A percentile compares a stretch with the other conserved stretches of the same genome.
Conservation (phyloP, 1,140 invertebrate species). For the Drosophila obscura region DNA sequence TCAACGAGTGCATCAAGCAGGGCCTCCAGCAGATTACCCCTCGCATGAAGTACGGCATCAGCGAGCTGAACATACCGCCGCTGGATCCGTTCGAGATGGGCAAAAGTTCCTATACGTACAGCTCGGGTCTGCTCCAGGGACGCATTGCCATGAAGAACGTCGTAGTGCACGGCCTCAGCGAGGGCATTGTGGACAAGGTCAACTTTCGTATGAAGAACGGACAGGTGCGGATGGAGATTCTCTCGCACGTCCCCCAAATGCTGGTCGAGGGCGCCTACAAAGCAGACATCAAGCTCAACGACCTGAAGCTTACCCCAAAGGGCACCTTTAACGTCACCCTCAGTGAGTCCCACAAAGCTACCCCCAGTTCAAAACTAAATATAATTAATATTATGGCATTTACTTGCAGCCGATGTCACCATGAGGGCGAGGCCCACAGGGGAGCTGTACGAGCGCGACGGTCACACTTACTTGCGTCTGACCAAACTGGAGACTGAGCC, state of each 20-base stretch:
- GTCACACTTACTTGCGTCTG: conserved; percentile 71
- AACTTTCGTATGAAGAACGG: conserved; percentile 64
- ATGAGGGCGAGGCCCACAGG: conserved; percentile 61
- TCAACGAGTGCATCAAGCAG: conserved; percentile 78
- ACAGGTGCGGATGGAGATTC: conserved; percentile 54
- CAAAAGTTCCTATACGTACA: conserved; percentile 64
- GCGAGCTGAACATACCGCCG: conserved; percentile 74
- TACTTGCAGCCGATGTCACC: conserved; percentile 60
- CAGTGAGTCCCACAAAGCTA: conserved; percentile 47
- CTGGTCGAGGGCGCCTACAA: conserved; percentile 74
- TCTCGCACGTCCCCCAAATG: conserved; percentile 61
- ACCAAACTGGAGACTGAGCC: conserved; percentile 72
- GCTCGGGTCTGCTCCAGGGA: conserved; percentile 63
- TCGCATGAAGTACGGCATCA: conserved; percentile 69
- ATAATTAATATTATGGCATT: conserved; percentile 22
- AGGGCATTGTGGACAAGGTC: conserved; percentile 66
- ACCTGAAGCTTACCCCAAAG: conserved; percentile 80
- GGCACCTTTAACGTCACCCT: conserved; percentile 79
- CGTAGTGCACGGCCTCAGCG: conserved; percentile 64
- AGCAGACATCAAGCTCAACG: conserved; percentile 76
- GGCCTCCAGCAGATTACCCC: conserved; percentile 71
- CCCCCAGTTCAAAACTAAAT: not conserved
- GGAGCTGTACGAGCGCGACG: conserved; percentile 74
- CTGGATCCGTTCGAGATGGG: conserved; percentile 76
- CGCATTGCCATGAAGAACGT: conserved; percentile 69